Base-by-base conservation (phyloP, 2,113 vertebrate species). In the Typhlomys cinereus region DNA sequence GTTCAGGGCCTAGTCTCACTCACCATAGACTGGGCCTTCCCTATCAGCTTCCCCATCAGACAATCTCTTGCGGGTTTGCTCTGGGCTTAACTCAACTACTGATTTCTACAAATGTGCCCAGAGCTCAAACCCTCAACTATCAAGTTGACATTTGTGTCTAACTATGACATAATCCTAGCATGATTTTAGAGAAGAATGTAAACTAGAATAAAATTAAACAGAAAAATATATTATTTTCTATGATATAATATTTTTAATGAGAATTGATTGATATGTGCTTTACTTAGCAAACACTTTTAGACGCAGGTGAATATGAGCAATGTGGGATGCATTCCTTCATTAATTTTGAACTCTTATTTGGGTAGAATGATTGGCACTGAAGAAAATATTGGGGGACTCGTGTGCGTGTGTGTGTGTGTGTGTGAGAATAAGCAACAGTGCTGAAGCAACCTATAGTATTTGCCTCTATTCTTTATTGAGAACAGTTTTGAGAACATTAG, bases 201-300 rank as follows among this genome's bases (percentile, higher is more conserved):
- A 75, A 59, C 87, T n/a, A 84, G 34, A 89, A 7, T 75, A 10
- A 79, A 81, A 48, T 74, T 67, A 67, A 78, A 78, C 0, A 54
- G 54, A 78, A 21, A 54, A 61, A 15, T 82, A 41, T 27, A 62
- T 48, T 62, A 67, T 71, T 75, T 80, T 95, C 41, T 41, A 88
- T n/a, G 85, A 88, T 70, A 76, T 3, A 73, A 4, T 15, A 70
- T 46, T 2, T 74, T 64, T 74, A 50, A 48, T 79, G 21, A 92
- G 59, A 50, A 75, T 44, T 46, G 36, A 73, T 93, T 50, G 27
- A 20, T 80, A 1, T 74, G 34, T 44, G 41, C 44, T 73, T 92
- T 44, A 46, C 44, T 73, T 92, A 48, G 59, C 64, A 70, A 85
- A 88, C 73, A 85, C 67, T 93, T 94, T 88, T 61, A 88, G 69